These are phyloP conservation scores for Pygoscelis adeliae DNA, from an alignment of 2,113 vertebrate species.

Conservation along the genomic window DNA sequence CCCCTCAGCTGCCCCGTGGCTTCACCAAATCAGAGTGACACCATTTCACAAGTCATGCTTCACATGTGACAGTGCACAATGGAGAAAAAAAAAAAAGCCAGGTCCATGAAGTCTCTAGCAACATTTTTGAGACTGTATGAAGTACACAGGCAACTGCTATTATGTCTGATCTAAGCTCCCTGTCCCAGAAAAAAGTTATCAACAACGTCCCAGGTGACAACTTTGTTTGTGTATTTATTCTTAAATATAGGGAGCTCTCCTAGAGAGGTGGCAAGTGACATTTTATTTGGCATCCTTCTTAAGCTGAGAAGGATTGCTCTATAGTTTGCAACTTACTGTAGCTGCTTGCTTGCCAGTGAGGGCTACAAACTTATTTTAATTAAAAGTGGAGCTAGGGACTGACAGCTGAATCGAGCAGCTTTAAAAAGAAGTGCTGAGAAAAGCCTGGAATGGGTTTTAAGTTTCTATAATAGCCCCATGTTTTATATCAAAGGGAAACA, in stretches of 20 bases:
- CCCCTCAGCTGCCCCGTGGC: neutral
- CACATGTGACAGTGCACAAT: fast-evolving
- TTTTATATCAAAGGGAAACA: constrained; percentile 39
- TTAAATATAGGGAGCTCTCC: neutral
- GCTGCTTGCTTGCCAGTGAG: constrained; percentile 7
- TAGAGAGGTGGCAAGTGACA: neutral
- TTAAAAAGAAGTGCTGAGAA: constrained; percentile 39
- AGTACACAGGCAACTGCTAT: neutral
- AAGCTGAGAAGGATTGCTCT: neutral
- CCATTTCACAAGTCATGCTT: fast-evolving
- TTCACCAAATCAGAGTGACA: neutral
- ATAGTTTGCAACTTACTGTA: neutral
- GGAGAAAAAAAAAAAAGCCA: neutral
- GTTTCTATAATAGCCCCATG: constrained; percentile 33
- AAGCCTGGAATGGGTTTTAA: constrained; percentile 12
- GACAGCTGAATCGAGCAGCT: constrained; percentile 33
- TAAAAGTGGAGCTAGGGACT: constrained; percentile 27
- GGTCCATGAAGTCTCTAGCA: neutral
- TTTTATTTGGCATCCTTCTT: constrained; percentile 18
- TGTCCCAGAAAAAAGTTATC: neutral
- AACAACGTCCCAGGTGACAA: neutral
- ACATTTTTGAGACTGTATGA: neutral
- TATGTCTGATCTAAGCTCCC: neutral
- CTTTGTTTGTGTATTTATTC: constrained; percentile 7
- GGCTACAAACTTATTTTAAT: constrained; percentile 36